Evolutionary conservation across 2,113 vertebrate species (phyloP), one percentile per base, ranked within the genome.

Genomic region (Cyanoliseus patagonus): DNA sequence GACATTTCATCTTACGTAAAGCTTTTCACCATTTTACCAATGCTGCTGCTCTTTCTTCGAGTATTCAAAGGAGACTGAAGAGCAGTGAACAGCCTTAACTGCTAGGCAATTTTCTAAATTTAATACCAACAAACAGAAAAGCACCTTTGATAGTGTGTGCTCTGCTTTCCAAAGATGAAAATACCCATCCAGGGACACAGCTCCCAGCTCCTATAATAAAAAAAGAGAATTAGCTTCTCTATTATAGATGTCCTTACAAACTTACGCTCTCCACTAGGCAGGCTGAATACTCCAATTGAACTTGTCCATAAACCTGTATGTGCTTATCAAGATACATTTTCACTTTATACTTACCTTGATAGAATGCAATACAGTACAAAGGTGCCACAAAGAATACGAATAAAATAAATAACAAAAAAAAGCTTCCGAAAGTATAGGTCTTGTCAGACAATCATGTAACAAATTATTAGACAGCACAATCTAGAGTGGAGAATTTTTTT

Each of bases 121-220:
- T 85, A 18, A 73, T 30, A 81, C 64, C 46, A 91, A 59, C 18
- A 44, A 81, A 92, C 4, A 84, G 51, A 80, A 94, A 89, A 94
- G 80, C 64, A 99, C 99, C 99, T 99, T 99, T 96, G 98, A 98
- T 39, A 99, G 94, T 7, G 98, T 99, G 90, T 99, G 98, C 93
- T 99, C 99, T 49, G 99, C 99, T 96, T 99, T 99, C 99, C 99
- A 99, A 75, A 99, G 99, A 97, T 99, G 99, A 97, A 99, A 99
- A 97, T 99, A 99, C 11, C 99, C 99, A 97, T 99, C 99, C 90
- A 99, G 78, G 44, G 99, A 99, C 33, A 99, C 99, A 44, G 99
- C 99, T 96, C 99, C 99, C 86, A 99, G 92, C 87, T 99, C 99
- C 99, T 99, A 67, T 39, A 35, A 89, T 62, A 51, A 76, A 74